Base-by-base conservation (phyloP, 1,140 invertebrate species). In the Dysdera silvatica region DNA sequence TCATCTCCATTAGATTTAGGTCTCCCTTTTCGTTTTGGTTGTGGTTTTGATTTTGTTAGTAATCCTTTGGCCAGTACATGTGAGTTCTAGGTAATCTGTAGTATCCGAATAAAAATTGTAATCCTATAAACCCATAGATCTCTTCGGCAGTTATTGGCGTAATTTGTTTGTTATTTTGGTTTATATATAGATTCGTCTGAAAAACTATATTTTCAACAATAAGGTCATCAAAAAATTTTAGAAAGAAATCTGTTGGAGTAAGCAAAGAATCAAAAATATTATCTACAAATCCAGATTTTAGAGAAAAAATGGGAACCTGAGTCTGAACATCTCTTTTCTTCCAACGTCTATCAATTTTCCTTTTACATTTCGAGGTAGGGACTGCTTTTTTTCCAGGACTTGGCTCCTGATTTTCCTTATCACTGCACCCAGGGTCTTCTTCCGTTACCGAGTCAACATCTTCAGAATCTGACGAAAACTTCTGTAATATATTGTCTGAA, bases 401-500 rank as follows among this genome's bases (percentile, higher is more conserved):
- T 31, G 49, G 10, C 29, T 52, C 49, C 31, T 52, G 49, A 52
- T 52, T 52, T 32, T 52, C 10, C 49, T 52, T 52, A 52, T 52
- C 49, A 52, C 49, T 52, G 29, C 28, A 52, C 31, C 31, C 49
- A 32, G 49, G 49, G 18, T 52, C 49, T 32, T 52, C 49, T 52
- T 52, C 49, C 49, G 10, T 52, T 33, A 52, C 49, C 49, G 49
- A 31, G 49, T 52, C 49, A 52, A 52, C 49, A 52, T 52, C 28
- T 32, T 52, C 49, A 52, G 49, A 52, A 52, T 52, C 49, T 52
- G 49, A 52, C 18, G 49, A 52, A 52, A 52, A 52, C 49, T 52
- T 52, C 49, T 52, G 49, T n/a, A n/a, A n/a, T n/a, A n/a, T n/a
- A n/a, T n/a, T n/a, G n/a, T n/a, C n/a, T n/a, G n/a, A n/a, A n/a